Evolutionary conservation across 1,140 invertebrate species (phyloP), one percentile per base, ranked within the genome.

Genomic region (Acromyrmex echinatior): DNA sequence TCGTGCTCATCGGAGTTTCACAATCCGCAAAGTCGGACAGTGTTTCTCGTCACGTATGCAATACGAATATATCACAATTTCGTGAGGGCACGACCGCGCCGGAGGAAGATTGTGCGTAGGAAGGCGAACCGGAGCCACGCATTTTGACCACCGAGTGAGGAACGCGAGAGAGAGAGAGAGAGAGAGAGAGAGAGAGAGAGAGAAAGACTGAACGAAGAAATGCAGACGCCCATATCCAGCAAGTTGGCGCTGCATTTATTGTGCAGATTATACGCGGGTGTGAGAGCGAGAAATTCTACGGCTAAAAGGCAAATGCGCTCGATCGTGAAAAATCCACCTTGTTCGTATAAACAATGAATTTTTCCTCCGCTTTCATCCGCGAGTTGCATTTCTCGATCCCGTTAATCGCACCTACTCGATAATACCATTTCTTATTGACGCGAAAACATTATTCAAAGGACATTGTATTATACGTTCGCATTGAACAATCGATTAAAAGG

Each of bases 81-180:
- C 60, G 39, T 9, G 31, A 63, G 28, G 51, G 68, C 25, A 78
- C 39, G 12, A n/a, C 28, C 25, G 65, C 39, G 9, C n/a, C 39
- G 21, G 58, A 77, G 58, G 51, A 56, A 79, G 39, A 73, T 70
- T 18, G 39, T 63, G 86, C 76, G 80, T 90, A 87, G 74, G 77
- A 82, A 87, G 85, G 45, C 58, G 49, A 80, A 80, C 74, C 73
- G 74, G 49, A 89, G 78, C 74, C 74, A 87, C 85, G 85, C 89
- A 90, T 66, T 87, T 78, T 89, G 79, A 71, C 53, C 78, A 81
- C 18, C 68, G 31, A 49, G 12, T 14, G 49, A 21, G 56, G n/a
- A 58, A 21, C 10, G 9, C 7, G 49, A 14, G n/a, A n/a, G 10
- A 39, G 21, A 31, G 53, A 74, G 25, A 25, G 25, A 25, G 10